Base-by-base conservation (phyloP, 2,888 invertebrate species). In the Thymelicus sylvestris region DNA sequence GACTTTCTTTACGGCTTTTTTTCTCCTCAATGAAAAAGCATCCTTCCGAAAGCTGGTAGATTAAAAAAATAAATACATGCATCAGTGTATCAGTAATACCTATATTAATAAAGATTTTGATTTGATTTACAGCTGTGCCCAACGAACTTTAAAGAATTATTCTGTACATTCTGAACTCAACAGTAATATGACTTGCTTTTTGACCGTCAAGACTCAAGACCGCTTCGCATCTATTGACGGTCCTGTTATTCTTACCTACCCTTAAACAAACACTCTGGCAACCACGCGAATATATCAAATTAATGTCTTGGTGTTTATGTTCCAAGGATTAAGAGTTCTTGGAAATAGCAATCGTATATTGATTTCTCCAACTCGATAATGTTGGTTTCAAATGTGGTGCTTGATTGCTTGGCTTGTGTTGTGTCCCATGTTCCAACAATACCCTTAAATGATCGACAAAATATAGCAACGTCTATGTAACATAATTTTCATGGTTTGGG, bases 181-280 rank as follows among this genome's bases (percentile, higher is more conserved):
- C 79, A 74, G 68, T 59, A 73, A 80, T 84, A 87, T 93, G 93
- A 93, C 93, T 93, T 93, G 93, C 92, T 89, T 82, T 93, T 93
- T 87, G 87, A 82, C 82, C 81, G 79, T 74, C 71, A 74, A 71
- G 66, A 77, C 79, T 74, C 71, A 74, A 71, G 66, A 77, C 79
- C 78, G 78, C 75, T 73, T 76, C 78, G 77, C 77, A 86, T 78
- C 86, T 86, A 85, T 84, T 87, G 83, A 86, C 87, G 86, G 86
- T 85, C 86, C 86, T 75, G 77, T 74, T 77, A 78, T 78, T 79
- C 79, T 79, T 75, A 76, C 80, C 81, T 79, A 76, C 80, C 80
- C 84, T 84, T 89, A 88, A 86, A 89, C 88, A 92, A 92, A 92
- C 82, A 88, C 81, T 71, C 75, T 79, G 68, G 76, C 78, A 79